Evolutionary conservation across 2,888 invertebrate genomes (phyloP).

Genomic region (Cenopis cana): DNA sequence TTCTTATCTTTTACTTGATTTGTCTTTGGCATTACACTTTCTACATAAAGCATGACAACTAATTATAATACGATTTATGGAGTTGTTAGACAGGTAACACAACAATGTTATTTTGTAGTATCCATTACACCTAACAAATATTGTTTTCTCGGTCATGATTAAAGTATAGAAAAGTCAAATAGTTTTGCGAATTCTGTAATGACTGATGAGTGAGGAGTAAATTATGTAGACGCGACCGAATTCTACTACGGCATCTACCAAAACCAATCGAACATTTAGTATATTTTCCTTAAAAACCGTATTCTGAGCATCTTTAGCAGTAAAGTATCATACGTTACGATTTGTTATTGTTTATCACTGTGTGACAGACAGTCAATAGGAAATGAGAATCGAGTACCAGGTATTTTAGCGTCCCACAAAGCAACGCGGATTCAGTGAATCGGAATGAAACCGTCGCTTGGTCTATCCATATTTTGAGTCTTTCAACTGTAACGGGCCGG

Average conservation of each 20-base stretch:
- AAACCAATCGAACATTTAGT: no score
- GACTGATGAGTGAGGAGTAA: no score
- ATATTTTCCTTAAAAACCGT: no score
- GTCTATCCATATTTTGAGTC: slow-evolving; percentile 25
- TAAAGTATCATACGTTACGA: neutral
- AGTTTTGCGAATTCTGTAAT: no score
- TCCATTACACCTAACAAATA: no score
- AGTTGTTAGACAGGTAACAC: neutral
- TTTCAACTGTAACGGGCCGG: slow-evolving; percentile 41
- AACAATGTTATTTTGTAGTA: neutral
- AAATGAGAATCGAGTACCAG: neutral
- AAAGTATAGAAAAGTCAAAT: no score
- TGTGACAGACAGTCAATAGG: neutral
- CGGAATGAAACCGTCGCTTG: slow-evolving; percentile 2
- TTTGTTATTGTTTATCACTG: neutral
- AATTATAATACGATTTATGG: slow-evolving; percentile 22
- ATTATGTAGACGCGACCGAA: no score
- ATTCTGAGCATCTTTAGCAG: neutral
- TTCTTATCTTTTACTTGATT: slow-evolving; percentile 22
- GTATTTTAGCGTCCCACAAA: slow-evolving; percentile 7
- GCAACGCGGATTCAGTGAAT: slow-evolving; percentile 12
- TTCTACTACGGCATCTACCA: no score
- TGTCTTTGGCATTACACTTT: slow-evolving; percentile 25
- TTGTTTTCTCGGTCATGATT: no score
- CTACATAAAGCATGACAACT: slow-evolving; percentile 17